Conservation (phyloP, 2,888 invertebrate genomes). For the Sarcophaga subvicina region DNA sequence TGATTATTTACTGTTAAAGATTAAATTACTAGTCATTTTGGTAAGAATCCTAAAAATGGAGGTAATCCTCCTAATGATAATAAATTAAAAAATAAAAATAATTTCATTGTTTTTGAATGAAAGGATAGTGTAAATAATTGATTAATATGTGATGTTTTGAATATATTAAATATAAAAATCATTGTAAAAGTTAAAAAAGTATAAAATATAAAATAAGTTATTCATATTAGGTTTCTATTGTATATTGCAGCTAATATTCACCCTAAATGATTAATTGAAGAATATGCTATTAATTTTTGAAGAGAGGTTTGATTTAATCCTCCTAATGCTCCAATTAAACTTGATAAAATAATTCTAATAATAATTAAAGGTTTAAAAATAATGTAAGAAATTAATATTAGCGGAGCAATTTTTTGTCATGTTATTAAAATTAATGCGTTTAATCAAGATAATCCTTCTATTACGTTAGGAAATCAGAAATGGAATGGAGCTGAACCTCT, state of each 20-base stretch:
- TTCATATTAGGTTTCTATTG: slow-evolving; percentile 82
- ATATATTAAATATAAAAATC: slow-evolving; percentile 82
- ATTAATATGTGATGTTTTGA: slow-evolving; percentile 83
- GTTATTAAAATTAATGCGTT: slow-evolving; percentile 84
- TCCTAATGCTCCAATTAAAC: slow-evolving; percentile 82
- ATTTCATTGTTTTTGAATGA: slow-evolving; percentile 81
- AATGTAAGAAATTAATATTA: slow-evolving; percentile 83
- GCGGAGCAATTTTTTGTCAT: slow-evolving; percentile 86
- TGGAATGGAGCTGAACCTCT: slow-evolving; percentile 84
- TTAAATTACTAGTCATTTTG: slow-evolving; percentile 85
- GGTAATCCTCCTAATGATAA: slow-evolving; percentile 84
- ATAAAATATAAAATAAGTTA: slow-evolving; percentile 82
- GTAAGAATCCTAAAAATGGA: slow-evolving; percentile 85
- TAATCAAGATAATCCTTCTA: slow-evolving; percentile 84
- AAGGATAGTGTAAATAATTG: slow-evolving; percentile 82
- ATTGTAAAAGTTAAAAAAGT: slow-evolving; percentile 82
- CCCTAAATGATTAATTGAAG: slow-evolving; percentile 86
- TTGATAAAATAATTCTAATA: slow-evolving; percentile 82
- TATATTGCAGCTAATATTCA: slow-evolving; percentile 83
- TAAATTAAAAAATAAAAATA: slow-evolving; percentile 83
- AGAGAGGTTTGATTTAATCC: slow-evolving; percentile 84
- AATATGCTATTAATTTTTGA: slow-evolving; percentile 85
- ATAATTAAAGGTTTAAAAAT: slow-evolving; percentile 82
- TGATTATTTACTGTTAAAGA: slow-evolving; percentile 82
- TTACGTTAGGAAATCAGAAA: slow-evolving; percentile 85